Base-by-base conservation (phyloP, 2,888 invertebrate species). In the Metacarcinus magister region DNA sequence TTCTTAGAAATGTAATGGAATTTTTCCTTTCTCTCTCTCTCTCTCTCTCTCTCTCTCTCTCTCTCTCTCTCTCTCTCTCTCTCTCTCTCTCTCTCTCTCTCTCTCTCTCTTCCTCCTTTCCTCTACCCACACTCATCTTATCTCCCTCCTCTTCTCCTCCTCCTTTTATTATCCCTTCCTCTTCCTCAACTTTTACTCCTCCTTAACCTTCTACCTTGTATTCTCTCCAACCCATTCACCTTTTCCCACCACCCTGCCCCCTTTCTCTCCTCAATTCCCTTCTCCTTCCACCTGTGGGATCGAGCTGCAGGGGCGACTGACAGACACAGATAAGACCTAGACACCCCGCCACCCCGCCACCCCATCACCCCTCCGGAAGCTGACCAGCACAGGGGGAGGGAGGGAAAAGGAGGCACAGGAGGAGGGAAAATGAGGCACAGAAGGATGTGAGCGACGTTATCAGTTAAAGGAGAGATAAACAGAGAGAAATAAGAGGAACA, bases 291-390 rank as follows among this genome's bases (percentile, higher is more conserved):
- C 48, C 92, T 92, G 92, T 92, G 92, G 43, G 92, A 92, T 13
- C 48, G n/a, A 54, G 92, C 92, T 19, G 92, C 92, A 92, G 92
- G 92, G 92, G 28, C 7, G 82, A 32, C 82, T 82, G 82, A 82
- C 19, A 92, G 28, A 28, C 44, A 16, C 32, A 43, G 91, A 91
- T 91, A 91, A 91, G 91, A 5, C 7, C 28, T 7, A 28, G 92
- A 92, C 48, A n/a, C 46, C 48, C 2, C 5, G 54, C 19, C 43
- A 28, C 43, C 90, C 46, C 8, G 16, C 90, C 90, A 16, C 90
- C 90, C 90, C 43, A 0, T 44, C 44, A 90, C 90, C 16, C 90
- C 90, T 46, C 90, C 90, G 54, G 60, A 46, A 43, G 93, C 32
- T 19, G 28, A 39, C 32, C 7, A 16, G 67, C 16, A 23, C 32